Conservation (phyloP, 2,888 invertebrate species). For the Lasioglossum lativentre region DNA sequence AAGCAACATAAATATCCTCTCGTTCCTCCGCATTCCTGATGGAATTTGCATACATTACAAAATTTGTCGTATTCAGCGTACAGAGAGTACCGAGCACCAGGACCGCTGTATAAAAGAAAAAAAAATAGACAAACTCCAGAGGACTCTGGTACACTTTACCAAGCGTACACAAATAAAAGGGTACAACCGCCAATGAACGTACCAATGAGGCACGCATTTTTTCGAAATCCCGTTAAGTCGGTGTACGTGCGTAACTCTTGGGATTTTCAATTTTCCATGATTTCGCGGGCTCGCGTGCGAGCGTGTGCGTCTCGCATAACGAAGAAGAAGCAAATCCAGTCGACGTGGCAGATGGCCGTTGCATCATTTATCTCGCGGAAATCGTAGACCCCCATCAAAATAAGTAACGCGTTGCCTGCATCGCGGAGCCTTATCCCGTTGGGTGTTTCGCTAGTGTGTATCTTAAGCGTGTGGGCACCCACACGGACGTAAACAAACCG, state of each 20-base stretch:
- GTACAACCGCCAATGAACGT: not conserved
- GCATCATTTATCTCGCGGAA: conserved; percentile 70
- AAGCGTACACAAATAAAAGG: not conserved
- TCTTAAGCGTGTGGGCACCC: not conserved
- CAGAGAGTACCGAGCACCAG: not conserved
- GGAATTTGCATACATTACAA: not conserved
- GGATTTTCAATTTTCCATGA: conserved; percentile 52
- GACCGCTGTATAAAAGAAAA: not conserved
- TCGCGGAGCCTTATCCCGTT: conserved; percentile 25
- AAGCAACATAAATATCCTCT: not conserved
- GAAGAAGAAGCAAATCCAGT: conserved; percentile 67
- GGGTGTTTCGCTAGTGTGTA: not conserved
- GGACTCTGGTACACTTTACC: not conserved
- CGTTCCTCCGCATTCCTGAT: not conserved
- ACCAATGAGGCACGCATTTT: not conserved
- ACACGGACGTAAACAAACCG: not conserved
- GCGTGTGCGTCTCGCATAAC: conserved; percentile 59
- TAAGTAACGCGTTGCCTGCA: conserved; percentile 54
- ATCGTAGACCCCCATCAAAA: conserved; percentile 71
- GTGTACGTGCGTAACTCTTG: conserved; percentile 19
- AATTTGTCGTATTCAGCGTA: not conserved
- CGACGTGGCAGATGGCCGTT: conserved; percentile 56
- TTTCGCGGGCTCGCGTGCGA: conserved; percentile 33
- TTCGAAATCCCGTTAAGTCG: conserved; percentile 57
- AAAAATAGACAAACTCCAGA: not conserved